Evolutionary conservation across 1,140 invertebrate species (phyloP), one percentile per base, ranked within the genome.

Genomic region (Drosophila nannoptera): DNA sequence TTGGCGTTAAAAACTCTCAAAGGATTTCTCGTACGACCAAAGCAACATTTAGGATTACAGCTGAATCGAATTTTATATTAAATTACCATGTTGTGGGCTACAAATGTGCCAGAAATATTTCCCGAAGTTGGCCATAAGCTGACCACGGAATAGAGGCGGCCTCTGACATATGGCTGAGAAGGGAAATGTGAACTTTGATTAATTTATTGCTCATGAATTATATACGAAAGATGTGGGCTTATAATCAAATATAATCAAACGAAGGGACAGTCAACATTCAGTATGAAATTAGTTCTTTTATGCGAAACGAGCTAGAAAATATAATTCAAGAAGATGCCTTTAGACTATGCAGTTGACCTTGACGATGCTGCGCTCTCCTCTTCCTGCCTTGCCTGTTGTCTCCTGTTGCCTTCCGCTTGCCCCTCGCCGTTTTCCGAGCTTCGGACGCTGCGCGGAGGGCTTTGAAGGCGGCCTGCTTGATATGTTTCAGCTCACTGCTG

Each of bases 361-460:
- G 1, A 0, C 7, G 31, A 29, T 31, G 31, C 7, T 46, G 4
- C 8, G n/a, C 6, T 6, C 9, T 4, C 4, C 38, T 38, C 14
- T 16, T 43, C 9, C 4, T 43, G 4, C 45, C 32, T 5, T 8
- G 22, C 33, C 29, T 12, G 7, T 12, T 3, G 7, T 14, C 2
- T 0, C 6, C 11, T 11, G 0, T 7, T 5, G 16, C 40, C 22
- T 78, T 32, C 36, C 53, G 55, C 38, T 78, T 22, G 3, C 22
- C 71, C 5, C 71, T 67, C 4, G 69, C 80, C 45, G 80, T 83
- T 5, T 66, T 45, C 7, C 61, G 45, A 0, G 93, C 93, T 22
- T 93, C 92, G 4, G 91, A 89, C 0, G 93, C 93, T 0, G 93
- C 91, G 61, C 91, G 90, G 35, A 90, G 91, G 0, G 93, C 93